Evolutionary conservation across 1,140 invertebrate genomes (phyloP).

Genomic region (Zaprionus inermis): DNA sequence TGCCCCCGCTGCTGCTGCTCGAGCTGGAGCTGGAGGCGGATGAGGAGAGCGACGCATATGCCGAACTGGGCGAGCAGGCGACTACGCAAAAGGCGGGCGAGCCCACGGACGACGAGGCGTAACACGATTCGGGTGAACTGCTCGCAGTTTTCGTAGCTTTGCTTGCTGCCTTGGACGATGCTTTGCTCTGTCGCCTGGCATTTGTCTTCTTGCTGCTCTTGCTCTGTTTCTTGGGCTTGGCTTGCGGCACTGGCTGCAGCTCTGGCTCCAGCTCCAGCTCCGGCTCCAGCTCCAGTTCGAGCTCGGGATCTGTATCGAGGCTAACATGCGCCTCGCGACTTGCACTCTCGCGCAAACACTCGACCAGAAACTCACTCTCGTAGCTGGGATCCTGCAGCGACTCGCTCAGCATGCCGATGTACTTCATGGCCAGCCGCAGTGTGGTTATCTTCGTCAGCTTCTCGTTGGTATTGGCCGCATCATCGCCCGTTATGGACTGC

Average conservation of each 20-base stretch:
- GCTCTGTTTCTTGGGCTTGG: conserved; percentile 46
- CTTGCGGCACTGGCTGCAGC: conserved; percentile 1
- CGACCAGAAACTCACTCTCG: conserved; percentile 65
- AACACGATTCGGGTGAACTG: conserved; percentile 69
- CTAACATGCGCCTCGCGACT: conserved; percentile 50
- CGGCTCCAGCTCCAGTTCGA: conserved; percentile 21
- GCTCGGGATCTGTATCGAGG: conserved; percentile 28
- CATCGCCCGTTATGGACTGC: conserved; percentile 80
- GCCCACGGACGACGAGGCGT: conserved; percentile 65
- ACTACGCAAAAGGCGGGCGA: conserved; percentile 49
- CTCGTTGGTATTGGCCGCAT: conserved; percentile 85
- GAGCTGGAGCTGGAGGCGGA: conserved; percentile 50
- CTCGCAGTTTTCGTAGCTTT: conserved; percentile 6
- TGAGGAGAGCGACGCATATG: conserved; percentile 61
- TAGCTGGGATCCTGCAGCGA: conserved; percentile 78
- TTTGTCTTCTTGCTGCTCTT: conserved; percentile 49
- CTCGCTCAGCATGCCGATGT: conserved; percentile 89
- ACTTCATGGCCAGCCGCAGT: conserved; percentile 93
- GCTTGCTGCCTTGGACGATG: conserved; percentile 9
- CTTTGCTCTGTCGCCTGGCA: conserved; percentile 42
- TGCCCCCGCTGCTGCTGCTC: conserved; percentile 44
- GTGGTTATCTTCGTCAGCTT: conserved; percentile 96
- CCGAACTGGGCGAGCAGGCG: conserved; percentile 55
- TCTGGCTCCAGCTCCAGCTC: conserved; percentile 31
- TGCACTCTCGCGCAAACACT: conserved; percentile 68